These are phyloP conservation scores for Oryzias melastigma DNA, from an alignment of 2,113 vertebrate genomes.

Conservation along the genomic window DNA sequence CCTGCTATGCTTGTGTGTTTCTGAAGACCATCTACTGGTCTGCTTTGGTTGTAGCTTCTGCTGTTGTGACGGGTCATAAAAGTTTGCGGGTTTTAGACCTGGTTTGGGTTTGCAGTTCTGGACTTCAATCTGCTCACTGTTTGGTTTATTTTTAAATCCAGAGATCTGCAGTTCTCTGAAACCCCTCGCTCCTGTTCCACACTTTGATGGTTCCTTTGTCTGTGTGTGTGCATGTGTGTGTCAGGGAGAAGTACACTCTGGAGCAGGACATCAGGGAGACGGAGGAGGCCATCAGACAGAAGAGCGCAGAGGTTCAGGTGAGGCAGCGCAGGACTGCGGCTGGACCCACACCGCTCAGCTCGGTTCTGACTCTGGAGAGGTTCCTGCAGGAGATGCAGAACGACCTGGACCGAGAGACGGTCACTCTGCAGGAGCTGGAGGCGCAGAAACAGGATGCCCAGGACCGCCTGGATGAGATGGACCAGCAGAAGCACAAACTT, in stretches of 20 bases:
- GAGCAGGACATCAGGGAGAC: slow-evolving; percentile 96
- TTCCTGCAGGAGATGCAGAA: slow-evolving; percentile 88
- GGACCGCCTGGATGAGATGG: slow-evolving; percentile 95
- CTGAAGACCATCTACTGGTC: too few species aligned
- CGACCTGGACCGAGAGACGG: slow-evolving; percentile 90
- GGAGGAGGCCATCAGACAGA: slow-evolving; percentile 92
- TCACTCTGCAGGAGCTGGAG: slow-evolving; percentile 90
- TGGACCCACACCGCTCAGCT: too few species aligned
- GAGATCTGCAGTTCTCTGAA: too few species aligned
- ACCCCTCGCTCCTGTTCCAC: too few species aligned
- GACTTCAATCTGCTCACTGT: too few species aligned
- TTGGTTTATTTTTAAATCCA: too few species aligned
- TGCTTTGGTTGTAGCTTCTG: too few species aligned
- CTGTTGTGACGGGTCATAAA: too few species aligned
- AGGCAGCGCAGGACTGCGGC: slow-evolving; percentile 13
- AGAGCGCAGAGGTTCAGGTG: slow-evolving; percentile 93
- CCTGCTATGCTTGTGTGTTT: too few species aligned
- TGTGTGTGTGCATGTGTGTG: slow-evolving; percentile 20
- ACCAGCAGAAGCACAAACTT: slow-evolving; percentile 95
- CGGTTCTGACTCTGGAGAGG: not conserved
- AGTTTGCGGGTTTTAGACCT: too few species aligned
- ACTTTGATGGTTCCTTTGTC: slow-evolving; percentile 1
- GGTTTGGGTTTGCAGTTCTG: too few species aligned
- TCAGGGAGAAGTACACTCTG: slow-evolving; percentile 91
- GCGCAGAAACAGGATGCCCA: slow-evolving; percentile 96